Evolutionary conservation across 2,113 vertebrate species (phyloP).

Genomic region (Meriones unguiculatus): DNA sequence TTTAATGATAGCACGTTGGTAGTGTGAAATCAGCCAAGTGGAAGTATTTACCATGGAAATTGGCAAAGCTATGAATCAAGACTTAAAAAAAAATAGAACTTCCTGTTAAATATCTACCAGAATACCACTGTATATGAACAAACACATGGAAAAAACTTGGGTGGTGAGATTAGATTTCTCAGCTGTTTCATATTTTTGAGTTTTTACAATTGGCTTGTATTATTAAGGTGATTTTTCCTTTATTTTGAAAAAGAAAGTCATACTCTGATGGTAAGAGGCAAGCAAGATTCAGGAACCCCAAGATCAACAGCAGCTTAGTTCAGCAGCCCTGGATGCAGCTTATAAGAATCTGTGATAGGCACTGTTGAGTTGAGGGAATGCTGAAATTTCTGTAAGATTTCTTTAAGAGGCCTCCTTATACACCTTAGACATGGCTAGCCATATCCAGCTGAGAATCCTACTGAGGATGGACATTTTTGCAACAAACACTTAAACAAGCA

Average conservation of each 20-base stretch:
- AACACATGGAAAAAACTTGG: neutral
- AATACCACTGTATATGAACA: neutral
- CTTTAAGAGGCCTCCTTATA: neutral
- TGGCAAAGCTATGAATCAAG: conserved; percentile 41
- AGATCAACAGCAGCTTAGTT: neutral
- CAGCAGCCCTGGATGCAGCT: neutral
- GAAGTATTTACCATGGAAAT: conserved; percentile 53
- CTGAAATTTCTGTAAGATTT: neutral
- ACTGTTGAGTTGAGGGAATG: neutral
- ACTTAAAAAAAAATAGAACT: neutral
- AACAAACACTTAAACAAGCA: neutral
- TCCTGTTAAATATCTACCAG: conserved; percentile 23
- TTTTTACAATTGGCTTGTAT: neutral
- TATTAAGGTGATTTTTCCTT: neutral
- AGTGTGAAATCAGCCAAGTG: conserved; percentile 33
- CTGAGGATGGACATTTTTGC: neutral
- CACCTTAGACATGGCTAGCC: neutral
- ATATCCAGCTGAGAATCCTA: neutral
- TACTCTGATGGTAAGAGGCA: neutral
- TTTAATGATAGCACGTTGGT: conserved; percentile 13
- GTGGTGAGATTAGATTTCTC: neutral
- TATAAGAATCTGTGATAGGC: neutral
- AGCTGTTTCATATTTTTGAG: conserved; percentile 9
- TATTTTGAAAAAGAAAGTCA: neutral
- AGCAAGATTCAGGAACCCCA: neutral